Conservation (phyloP, 2,113 vertebrate genomes). For the Recurvirostra avosetta region DNA sequence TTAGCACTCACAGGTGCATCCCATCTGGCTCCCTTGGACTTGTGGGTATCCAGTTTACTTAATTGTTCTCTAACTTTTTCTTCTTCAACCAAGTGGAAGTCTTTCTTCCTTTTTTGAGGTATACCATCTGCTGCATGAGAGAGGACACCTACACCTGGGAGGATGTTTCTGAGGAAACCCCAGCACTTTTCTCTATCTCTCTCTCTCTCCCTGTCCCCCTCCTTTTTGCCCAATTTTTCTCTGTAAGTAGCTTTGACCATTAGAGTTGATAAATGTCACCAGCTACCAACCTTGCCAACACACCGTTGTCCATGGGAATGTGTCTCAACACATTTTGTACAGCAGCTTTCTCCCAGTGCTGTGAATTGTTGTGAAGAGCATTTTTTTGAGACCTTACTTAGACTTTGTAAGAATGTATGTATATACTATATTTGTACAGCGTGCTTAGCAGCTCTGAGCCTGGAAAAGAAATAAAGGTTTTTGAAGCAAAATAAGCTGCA, state of each 20-base stretch:
- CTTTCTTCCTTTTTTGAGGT: background rate
- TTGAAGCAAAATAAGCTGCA: background rate
- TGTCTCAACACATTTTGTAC: background rate
- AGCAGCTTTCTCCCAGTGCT: background rate
- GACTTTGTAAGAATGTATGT: background rate
- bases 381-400: background rate
- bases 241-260: background rate
- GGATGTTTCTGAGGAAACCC: background rate
- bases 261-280: background rate
- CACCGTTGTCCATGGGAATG: background rate
- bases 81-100: too few species aligned
- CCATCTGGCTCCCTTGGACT: too few species aligned
- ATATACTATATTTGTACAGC: background rate
- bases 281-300: background rate
- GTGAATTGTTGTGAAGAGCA: background rate
- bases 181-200: background rate
- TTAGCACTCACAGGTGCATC: too few species aligned
- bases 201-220: fast-evolving
- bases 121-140: background rate
- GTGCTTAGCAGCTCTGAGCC: background rate
- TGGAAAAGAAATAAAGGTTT: background rate
- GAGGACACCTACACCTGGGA: background rate
- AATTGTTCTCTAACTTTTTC: too few species aligned
- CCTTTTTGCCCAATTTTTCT: background rate
- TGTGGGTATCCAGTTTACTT: too few species aligned